Base-by-base conservation (phyloP, 2,113 vertebrate species). In the Malaclemys terrapin region DNA sequence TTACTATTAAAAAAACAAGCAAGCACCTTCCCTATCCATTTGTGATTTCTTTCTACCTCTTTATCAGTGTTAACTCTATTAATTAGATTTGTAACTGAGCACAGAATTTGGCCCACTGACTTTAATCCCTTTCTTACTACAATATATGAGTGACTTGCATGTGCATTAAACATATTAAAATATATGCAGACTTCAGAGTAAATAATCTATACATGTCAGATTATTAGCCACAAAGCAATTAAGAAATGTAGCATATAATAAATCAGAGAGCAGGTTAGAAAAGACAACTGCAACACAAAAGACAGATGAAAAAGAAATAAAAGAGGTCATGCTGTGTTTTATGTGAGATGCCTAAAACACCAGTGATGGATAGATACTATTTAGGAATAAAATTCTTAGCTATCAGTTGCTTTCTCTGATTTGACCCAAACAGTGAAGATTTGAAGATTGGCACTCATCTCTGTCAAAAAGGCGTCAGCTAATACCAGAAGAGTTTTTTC, bases 71-170 rank as follows among this genome's bases (percentile, higher is more conserved):
- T 56, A 79, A 82, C 25, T 17, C 5, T 84, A 35, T 75, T 81
- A 57, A 91, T 56, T 94, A 42, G 5, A 88, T 62, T 81, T 93
- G 84, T 45, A 94, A 65, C 76, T 92, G 82, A 76, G 10, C 88
- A 84, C 86, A 57, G 52, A 85, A 35, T 79, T 89, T 53, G 80
- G 89, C 1, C 0, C 80, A 57, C 91, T 79, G 13, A 50, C 45
- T 89, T 87, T 72, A 42, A 22, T 57, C 52, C 22, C n/a, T 78
- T 87, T 17, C 59, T 57, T 62, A 12, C 82, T 57, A 57, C 0
- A 93, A 89, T 81, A 84, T 85, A 75, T 16, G 24, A 16, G 38
- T 50, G 62, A 8, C 88, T 93, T 75, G 29, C 10, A 69, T 19
- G 65, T 10, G 12, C 12, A 62, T 62, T 62, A 62, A 62, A 62